These are phyloP conservation scores for Diaprepes abbreviatus DNA, from an alignment of 2,888 invertebrate genomes.

Conservation along the genomic window DNA sequence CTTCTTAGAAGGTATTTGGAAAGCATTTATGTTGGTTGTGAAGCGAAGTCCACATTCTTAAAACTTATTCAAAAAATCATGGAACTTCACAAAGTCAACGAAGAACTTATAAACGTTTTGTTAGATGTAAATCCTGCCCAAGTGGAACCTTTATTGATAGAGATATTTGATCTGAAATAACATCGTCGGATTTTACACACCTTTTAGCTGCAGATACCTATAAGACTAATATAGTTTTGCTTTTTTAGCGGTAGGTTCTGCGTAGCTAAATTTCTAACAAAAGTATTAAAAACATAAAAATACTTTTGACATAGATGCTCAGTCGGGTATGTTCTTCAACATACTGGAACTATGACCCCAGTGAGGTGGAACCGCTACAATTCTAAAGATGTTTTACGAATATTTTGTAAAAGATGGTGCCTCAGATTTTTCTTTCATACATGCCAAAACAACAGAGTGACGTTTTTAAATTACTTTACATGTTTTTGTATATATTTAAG, in stretches of 20 bases:
- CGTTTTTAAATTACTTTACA: no score
- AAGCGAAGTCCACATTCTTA: slow-evolving; percentile 88
- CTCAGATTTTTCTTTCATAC: background rate
- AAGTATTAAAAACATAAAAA: no score
- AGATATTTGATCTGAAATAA: slow-evolving; percentile 91
- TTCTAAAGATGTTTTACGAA: no score
- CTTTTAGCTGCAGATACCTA: background rate
- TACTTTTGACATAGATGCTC: no score
- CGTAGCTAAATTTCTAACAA: no score
- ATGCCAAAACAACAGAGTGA: background rate
- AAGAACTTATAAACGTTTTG: slow-evolving; percentile 92
- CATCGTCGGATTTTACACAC: background rate
- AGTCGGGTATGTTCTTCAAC: no score
- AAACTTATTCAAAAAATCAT: slow-evolving; percentile 92
- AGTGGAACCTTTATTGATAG: slow-evolving; percentile 93
- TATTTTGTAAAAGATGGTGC: no score
- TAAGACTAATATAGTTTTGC: no score
- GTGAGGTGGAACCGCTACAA: no score
- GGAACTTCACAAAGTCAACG: slow-evolving; percentile 89
- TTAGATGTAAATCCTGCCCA: slow-evolving; percentile 92
- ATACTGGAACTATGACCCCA: no score
- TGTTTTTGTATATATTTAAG: no score
- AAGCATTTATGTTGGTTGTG: slow-evolving; percentile 87
- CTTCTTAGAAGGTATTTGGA: slow-evolving; percentile 86
- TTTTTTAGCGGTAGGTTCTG: no score